A percentile compares a stretch with the other conserved stretches of the same genome.
phyloP scores from a whole-genome alignment of 2,888 invertebrate species.

The Chesias legatella region DNA sequence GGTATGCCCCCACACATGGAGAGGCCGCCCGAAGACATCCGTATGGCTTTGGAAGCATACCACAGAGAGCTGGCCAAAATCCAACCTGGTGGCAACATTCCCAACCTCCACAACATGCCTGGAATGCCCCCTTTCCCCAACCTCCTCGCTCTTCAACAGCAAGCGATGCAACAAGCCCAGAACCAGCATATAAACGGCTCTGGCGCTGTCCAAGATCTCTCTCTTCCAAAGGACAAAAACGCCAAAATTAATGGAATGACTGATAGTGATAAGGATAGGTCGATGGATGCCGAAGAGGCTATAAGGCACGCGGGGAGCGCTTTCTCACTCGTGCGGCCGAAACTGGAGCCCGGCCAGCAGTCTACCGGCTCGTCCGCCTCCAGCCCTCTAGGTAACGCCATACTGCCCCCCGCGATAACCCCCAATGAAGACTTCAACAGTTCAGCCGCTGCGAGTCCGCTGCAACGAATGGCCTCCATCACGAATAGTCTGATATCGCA shows the following conservation, averaged over 20 bases:
- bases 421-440: conserved; percentile 89
- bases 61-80: conserved; percentile 95
- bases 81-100: conserved; percentile 84
- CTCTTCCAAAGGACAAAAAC: conserved; percentile 88
- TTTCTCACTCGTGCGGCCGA: conserved; percentile 93
- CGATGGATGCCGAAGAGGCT: conserved; percentile 83
- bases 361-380: conserved; percentile 90
- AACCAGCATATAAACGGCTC: conserved; percentile 83
- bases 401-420: conserved; percentile 91
- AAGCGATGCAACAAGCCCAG: conserved; percentile 69
- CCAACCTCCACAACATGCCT: conserved; percentile 74
- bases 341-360: conserved; percentile 88
- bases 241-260: conserved; percentile 83
- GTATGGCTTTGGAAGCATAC: conserved; percentile 94
- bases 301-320: conserved; percentile 90
- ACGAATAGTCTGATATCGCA: conserved; percentile 97
- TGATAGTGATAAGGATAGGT: conserved; percentile 84
- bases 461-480: conserved; percentile 98
- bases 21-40: conserved; percentile 89
- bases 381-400: conserved; percentile 91
- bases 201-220: conserved; percentile 88
- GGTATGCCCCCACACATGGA: conserved; percentile 82
- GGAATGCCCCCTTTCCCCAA: conserved; percentile 82
- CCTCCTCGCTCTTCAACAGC: conserved; percentile 89
- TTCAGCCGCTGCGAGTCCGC: conserved; percentile 93